A percentile compares a stretch with the other conserved stretches of the same genome.
Conservation (phyloP, 2,888 invertebrate species). For the Himalopsyche kuldschensis region DNA sequence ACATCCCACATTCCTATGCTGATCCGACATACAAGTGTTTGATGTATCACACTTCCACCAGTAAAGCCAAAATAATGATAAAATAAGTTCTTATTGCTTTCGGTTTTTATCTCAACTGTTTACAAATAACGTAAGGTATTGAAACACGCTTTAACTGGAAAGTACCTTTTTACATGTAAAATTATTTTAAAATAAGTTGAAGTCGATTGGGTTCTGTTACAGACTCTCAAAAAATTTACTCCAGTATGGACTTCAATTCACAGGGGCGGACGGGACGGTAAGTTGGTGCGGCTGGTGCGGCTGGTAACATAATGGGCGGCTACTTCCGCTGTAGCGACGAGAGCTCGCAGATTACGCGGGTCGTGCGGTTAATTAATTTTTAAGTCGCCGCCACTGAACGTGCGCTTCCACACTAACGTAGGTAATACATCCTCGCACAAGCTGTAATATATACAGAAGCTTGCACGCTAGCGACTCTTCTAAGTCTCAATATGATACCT, state of each 20-base stretch:
- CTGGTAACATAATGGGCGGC: not conserved
- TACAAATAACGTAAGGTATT: too few relatives aligned
- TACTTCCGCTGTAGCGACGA: not conserved
- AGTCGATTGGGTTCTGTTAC: not conserved
- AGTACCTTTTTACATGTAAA: too few relatives aligned
- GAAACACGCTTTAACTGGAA: too few relatives aligned
- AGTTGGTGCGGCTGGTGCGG: not conserved
- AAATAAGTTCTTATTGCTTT: too few relatives aligned
- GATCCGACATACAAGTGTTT: not conserved
- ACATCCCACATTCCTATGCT: not conserved
- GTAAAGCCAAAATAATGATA: not conserved
- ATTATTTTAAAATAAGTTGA: too few relatives aligned
- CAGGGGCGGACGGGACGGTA: not conserved
- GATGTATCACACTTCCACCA: not conserved
- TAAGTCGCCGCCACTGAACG: slow-evolving; percentile 54
- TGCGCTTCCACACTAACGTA: slow-evolving; percentile 27
- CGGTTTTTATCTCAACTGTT: too few relatives aligned
- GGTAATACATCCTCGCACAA: not conserved
- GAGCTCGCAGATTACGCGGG: slow-evolving; percentile 50
- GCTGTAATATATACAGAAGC: not conserved
- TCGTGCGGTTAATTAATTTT: slow-evolving; percentile 62
- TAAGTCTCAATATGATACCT: not conserved
- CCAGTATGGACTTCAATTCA: not conserved
- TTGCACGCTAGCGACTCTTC: not conserved
- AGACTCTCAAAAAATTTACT: not conserved